Percentiles rank a stretch among this genome's conserved stretches.
Evolutionary conservation across 2,113 vertebrate genomes (phyloP).

Genomic region (Hyperopisus bebe): DNA sequence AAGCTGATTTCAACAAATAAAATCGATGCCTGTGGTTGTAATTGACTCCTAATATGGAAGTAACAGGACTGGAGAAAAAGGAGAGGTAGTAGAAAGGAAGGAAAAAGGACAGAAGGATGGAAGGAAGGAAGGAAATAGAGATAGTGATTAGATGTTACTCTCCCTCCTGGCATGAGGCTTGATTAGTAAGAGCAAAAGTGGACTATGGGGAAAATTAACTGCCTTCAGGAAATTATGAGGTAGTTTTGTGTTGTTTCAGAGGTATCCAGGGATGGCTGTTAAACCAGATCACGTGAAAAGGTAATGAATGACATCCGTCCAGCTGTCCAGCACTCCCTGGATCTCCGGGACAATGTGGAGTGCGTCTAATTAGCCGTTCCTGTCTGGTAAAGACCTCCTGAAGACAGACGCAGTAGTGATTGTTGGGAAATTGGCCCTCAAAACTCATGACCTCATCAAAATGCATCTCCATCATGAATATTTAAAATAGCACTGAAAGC

Average conservation of each 20-base stretch:
- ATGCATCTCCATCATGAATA: conserved; percentile 55
- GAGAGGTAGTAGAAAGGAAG: not conserved
- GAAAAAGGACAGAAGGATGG: not conserved
- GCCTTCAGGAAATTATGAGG: not conserved
- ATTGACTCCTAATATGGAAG: not conserved
- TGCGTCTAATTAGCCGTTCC: not conserved
- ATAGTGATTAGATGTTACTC: not conserved
- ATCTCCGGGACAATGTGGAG: not conserved
- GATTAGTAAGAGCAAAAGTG: not conserved
- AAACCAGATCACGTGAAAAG: not conserved
- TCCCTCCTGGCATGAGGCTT: not conserved
- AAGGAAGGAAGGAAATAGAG: not conserved
- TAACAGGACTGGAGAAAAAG: not conserved
- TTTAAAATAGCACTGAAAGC: conserved; percentile 71
- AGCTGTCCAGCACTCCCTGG: not conserved
- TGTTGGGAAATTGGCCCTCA: not conserved
- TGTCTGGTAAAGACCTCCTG: not conserved
- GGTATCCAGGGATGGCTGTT: not conserved
- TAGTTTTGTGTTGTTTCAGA: not conserved
- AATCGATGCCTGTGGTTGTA: not conserved
- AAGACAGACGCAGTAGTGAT: not conserved
- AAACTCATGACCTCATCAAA: conserved; percentile 48
- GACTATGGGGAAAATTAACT: not conserved
- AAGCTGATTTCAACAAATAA: not conserved
- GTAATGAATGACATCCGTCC: not conserved